Evolutionary conservation across 1,140 invertebrate species (phyloP).

Genomic region (Drosophila kepulauana): DNA sequence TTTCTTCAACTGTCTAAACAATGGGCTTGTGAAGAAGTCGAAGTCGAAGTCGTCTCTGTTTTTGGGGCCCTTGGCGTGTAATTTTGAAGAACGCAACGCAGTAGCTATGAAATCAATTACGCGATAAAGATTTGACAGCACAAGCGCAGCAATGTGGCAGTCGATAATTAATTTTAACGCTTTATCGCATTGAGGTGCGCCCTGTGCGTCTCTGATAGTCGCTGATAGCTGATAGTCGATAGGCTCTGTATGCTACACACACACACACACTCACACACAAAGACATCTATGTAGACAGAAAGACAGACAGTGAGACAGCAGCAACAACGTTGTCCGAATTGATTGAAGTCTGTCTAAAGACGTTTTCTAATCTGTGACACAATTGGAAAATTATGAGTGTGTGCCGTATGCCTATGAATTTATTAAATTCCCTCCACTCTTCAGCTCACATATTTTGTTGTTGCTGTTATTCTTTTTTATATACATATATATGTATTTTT

Average conservation of each 20-base stretch:
- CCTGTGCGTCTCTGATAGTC: constrained; percentile 32
- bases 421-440: constrained; percentile 51
- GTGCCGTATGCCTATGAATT: constrained; percentile 61
- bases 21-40: constrained; percentile 35
- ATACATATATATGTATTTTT: neutral
- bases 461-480: constrained; percentile 15
- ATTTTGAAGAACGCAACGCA: constrained; percentile 80
- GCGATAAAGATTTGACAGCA: constrained; percentile 83
- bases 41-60: constrained; percentile 19
- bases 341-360: constrained; percentile 80
- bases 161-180: constrained; percentile 84
- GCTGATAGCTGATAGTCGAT: constrained; percentile 63
- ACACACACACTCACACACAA: constrained; percentile 6
- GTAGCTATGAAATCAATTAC: constrained; percentile 84
- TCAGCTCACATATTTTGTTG: constrained; percentile 14
- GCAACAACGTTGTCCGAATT: constrained; percentile 58
- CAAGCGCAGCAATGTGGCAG: constrained; percentile 74
- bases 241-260: constrained; percentile 26
- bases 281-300: neutral
- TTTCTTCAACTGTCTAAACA: constrained; percentile 59
- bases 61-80: constrained; percentile 58
- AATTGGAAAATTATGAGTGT: constrained; percentile 75
- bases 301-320: constrained; percentile 14
- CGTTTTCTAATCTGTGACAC: constrained; percentile 71
- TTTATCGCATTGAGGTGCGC: constrained; percentile 80